Base-by-base conservation (phyloP, 2,797 vertebrate genomes). In the Smutsia temminckii region DNA sequence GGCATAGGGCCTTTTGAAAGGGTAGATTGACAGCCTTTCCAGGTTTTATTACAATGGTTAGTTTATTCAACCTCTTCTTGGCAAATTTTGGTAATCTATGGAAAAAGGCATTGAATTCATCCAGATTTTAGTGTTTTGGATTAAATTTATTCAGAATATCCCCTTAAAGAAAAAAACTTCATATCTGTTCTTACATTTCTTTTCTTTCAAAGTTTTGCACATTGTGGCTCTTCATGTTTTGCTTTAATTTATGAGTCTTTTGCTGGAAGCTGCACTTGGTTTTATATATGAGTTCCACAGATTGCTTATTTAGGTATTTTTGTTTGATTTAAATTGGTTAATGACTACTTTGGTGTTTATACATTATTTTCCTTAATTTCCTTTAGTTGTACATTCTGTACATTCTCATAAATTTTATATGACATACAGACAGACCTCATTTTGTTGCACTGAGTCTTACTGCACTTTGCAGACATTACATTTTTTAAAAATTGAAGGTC, bases 341-440 rank as follows among this genome's bases (percentile, higher is more conserved):
- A 77, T 81, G 55, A 42, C 27, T 92, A 68, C 63, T 86, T 85
- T 55, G 4, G 29, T 77, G 78, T 97, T 95, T 97, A 89, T 71
- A 84, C 84, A 72, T 80, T 79, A 29, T 57, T 95, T 75, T 37
- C 16, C 77, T 18, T 37, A 64, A 91, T 40, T 89, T 95, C 61
- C 78, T 91, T 72, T 85, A 40, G 34, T 53, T 78, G 74, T 79
- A 42, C 23, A 87, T 79, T 68, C 66, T 95, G 59, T 78, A 63
- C 75, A 71, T 81, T 93, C 55, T 12, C 46, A 46, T 46, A 11
- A 46, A 46, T 11, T 46, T 46, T 46, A 46, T 46, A 46, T 46
- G 46, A 46, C 46, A 46, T 46, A 46, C 46, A 46, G 46, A 12
- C 46, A 46, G 46, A 12, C 46, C 46, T 46, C 46, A 46, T 46